Evolutionary conservation across 2,888 invertebrate species (phyloP).

Genomic region (Oscheius sp.): DNA sequence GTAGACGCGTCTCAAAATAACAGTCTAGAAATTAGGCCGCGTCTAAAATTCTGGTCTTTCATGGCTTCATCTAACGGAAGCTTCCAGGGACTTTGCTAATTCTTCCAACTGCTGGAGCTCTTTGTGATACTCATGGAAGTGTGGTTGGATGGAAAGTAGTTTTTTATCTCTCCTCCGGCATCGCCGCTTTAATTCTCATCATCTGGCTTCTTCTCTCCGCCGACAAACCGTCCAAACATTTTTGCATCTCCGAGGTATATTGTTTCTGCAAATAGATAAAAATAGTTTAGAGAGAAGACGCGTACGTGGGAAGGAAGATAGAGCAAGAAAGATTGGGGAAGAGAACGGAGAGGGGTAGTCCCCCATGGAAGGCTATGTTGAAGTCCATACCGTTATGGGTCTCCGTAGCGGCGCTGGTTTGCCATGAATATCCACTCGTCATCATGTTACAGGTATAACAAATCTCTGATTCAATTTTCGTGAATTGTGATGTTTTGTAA

Average conservation of each 20-base stretch:
- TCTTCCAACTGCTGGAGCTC: constrained; percentile 61
- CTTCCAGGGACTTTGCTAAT: constrained; percentile 63
- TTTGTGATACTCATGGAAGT: constrained; percentile 52
- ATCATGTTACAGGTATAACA: constrained; percentile 63
- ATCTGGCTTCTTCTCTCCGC: constrained; percentile 65
- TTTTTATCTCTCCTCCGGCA: constrained; percentile 63
- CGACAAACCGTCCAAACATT: constrained; percentile 68
- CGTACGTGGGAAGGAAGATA: constrained; percentile 62
- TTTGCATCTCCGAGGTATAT: constrained; percentile 56
- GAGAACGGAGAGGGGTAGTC: constrained; percentile 52
- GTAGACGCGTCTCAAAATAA: too few species aligned
- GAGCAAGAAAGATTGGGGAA: constrained; percentile 66
- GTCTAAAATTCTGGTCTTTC: too few species aligned
- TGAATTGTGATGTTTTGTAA: too few species aligned
- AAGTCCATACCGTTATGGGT: constrained; percentile 58
- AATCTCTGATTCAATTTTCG: too few species aligned
- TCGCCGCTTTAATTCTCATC: constrained; percentile 57
- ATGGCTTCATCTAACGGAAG: neutral
- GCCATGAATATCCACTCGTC: constrained; percentile 68
- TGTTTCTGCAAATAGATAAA: neutral
- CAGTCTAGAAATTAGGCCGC: too few species aligned
- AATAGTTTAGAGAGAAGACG: constrained; percentile 52
- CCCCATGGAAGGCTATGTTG: constrained; percentile 61
- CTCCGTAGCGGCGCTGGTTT: constrained; percentile 64
- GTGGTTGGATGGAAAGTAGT: constrained; percentile 64